Base-by-base conservation (phyloP, 2,888 invertebrate species). In the Nephrotoma guestfalica region DNA sequence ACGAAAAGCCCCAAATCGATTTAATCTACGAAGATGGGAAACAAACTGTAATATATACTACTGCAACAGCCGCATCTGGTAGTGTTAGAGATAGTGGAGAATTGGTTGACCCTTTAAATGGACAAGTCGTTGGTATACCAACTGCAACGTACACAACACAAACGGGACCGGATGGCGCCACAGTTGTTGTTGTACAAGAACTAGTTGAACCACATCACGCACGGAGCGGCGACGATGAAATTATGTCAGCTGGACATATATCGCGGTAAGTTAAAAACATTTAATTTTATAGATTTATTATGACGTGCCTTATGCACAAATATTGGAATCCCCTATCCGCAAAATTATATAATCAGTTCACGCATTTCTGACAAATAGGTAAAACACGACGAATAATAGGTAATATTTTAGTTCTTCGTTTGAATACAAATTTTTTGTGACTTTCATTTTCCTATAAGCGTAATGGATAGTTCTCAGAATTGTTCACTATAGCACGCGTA, bases 11-110 rank as follows among this genome's bases (percentile, higher is more conserved):
- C 86, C 95, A 96, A 88, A 96, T 96, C 90, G 96, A 96, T 91
- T 92, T 96, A 89, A 96, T 96, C 89, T 96, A 96, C 91, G 96
- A 96, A 90, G 96, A 96, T 89, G 96, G 96, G 85, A 96, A 96
- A 90, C 96, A 96, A 90, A 96, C 96, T 2, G 96, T 96, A 87
- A 96, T 96, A 90, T 96, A 96, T 89, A 96, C 96, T 86, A 95
- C 95, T 87, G 94, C 94, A 11, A 95, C 71, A 9, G 71, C 71
- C 2, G 90, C 87, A 6, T 41, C 84, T 7, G 84, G 84, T n/a
- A 41, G 41, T 45, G 86, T 86, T 40, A 91, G 91, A 86, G 89
- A 91, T 86, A 41, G 86, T 41, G 41, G 41, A 7, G 92, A 92
- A 87, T 89, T 92, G 9, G 84, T 84, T n/a, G 42, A 84, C 30